These are phyloP conservation scores for Phyllopteryx taeniolatus DNA, from an alignment of 2,113 vertebrate genomes.

Conservation along the genomic window DNA sequence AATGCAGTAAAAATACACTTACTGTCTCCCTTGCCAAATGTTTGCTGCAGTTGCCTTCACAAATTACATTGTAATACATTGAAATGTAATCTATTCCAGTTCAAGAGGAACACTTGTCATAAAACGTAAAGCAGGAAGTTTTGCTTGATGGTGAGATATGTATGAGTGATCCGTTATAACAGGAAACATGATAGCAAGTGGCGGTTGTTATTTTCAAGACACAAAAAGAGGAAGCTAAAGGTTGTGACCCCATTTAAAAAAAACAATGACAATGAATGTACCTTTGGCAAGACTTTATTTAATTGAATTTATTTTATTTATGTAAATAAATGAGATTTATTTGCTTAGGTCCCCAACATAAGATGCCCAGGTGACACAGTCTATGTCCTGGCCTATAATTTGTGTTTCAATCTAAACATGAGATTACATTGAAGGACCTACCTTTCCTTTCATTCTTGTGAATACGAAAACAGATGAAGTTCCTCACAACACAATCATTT, in stretches of 20 bases:
- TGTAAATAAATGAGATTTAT: too few species aligned
- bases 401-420: neutral
- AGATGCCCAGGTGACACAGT: neutral
- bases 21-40: neutral
- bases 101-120: neutral
- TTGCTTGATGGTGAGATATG: slow-evolving; percentile 3
- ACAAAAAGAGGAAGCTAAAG: slow-evolving; percentile 55
- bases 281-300: neutral
- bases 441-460: neutral
- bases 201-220: slow-evolving; percentile 60
- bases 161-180: slow-evolving; percentile 35
- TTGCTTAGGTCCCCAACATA: neutral
- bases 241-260: slow-evolving; percentile 16
- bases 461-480: neutral
- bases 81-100: neutral
- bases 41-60: neutral
- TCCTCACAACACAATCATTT: neutral
- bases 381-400: neutral
- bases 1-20: neutral
- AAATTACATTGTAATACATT: neutral
- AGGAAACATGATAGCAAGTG: slow-evolving; percentile 53
- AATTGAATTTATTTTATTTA: neutral
- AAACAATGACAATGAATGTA: neutral
- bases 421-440: neutral
- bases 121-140: slow-evolving; percentile 15